Percentiles rank a stretch among this genome's conserved stretches.
Conservation (phyloP, 2,797 vertebrate species). For the Carapus acus region DNA sequence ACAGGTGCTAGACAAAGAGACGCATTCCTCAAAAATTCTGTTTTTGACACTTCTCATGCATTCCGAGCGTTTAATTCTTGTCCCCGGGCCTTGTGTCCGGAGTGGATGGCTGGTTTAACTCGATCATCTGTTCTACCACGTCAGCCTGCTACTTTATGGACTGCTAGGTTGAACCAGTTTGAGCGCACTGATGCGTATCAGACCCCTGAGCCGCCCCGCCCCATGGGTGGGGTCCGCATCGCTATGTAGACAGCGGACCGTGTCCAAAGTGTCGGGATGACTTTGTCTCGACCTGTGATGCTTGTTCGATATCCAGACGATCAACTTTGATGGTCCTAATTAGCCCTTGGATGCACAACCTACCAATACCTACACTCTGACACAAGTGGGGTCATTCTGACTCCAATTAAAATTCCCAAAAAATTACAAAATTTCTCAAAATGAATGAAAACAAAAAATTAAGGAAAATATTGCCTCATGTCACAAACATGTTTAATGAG, state of each 20-base stretch:
- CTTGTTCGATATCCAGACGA: too few relatives aligned
- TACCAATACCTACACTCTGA: too few relatives aligned
- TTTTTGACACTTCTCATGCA: slow-evolving; percentile 10
- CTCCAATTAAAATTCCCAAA: too few relatives aligned
- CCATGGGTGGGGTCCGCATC: not conserved
- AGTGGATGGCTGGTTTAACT: not conserved
- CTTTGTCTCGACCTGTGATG: not conserved
- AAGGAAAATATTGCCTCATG: too few relatives aligned
- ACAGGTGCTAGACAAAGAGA: too few relatives aligned
- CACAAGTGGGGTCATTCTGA: too few relatives aligned
- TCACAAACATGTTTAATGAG: too few relatives aligned
- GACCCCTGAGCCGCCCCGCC: slow-evolving; percentile 3
- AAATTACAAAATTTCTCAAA: too few relatives aligned
- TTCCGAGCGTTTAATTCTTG: slow-evolving; percentile 19
- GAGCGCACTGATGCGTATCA: slow-evolving; percentile 23
- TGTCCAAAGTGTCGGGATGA: slow-evolving; percentile 3
- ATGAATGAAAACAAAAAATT: too few relatives aligned
- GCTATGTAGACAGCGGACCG: not conserved
- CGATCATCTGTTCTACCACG: slow-evolving; percentile 6
- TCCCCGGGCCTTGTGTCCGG: slow-evolving; percentile 2
- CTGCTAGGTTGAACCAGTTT: slow-evolving; percentile 14
- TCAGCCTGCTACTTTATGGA: not conserved
- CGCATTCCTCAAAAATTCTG: too few relatives aligned
- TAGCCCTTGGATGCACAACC: too few relatives aligned
- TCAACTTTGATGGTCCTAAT: too few relatives aligned